Percentiles rank a stretch among this genome's conserved stretches.
Evolutionary conservation across 2,888 invertebrate species (phyloP).

Genomic region (Lycaena phlaeas): DNA sequence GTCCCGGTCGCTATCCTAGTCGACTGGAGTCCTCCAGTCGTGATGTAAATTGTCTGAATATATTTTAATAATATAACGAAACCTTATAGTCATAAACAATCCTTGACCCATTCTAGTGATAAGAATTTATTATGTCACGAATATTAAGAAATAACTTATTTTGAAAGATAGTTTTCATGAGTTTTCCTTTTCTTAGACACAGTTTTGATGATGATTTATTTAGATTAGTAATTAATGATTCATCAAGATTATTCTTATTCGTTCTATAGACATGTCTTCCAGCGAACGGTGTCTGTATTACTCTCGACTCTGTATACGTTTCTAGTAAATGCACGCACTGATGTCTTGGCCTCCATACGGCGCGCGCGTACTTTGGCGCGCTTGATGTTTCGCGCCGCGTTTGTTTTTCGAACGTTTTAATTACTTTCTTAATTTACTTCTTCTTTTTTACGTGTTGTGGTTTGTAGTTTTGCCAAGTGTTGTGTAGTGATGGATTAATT

Average conservation of each 20-base stretch:
- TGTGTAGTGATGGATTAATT: slow-evolving; percentile 4
- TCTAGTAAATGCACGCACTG: slow-evolving; percentile 49
- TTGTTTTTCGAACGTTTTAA: slow-evolving; percentile 26
- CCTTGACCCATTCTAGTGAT: too few species aligned
- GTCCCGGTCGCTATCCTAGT: too few species aligned
- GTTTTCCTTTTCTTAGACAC: too few species aligned
- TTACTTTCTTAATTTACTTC: slow-evolving; percentile 9
- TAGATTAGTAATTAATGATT: background rate
- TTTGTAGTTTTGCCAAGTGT: slow-evolving; percentile 3
- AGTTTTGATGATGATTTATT: too few species aligned
- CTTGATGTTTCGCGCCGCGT: slow-evolving; percentile 54
- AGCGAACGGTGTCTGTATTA: background rate
- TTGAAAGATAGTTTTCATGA: too few species aligned
- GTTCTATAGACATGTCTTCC: background rate
- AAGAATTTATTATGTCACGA: slow-evolving; percentile 1
- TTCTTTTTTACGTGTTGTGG: slow-evolving; percentile 8
- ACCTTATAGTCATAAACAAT: too few species aligned
- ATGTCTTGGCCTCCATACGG: slow-evolving; percentile 47
- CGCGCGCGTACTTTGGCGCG: slow-evolving; percentile 55
- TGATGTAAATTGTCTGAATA: too few species aligned
- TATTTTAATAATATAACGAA: too few species aligned
- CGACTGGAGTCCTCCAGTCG: too few species aligned
- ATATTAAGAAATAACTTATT: too few species aligned
- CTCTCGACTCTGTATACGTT: slow-evolving; percentile 27
- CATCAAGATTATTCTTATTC: background rate